Evolutionary conservation across 2,113 vertebrate species (phyloP), one percentile per base, ranked within the genome.

Genomic region (Prietella phreatophila): DNA sequence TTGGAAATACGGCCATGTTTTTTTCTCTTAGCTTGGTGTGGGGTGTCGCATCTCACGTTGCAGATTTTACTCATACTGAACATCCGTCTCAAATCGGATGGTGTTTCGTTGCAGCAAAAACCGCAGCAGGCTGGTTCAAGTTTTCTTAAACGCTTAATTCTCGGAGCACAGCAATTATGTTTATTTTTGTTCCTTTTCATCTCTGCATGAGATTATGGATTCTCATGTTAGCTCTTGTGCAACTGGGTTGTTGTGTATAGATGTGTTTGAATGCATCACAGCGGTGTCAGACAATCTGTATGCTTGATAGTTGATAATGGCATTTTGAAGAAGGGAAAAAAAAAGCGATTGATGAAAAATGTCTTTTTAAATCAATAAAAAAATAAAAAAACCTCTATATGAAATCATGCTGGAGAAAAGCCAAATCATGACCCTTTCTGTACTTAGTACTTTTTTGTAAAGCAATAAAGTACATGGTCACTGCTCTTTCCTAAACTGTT

Each of bases 21-120:
- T 50, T 56, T 84, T 47, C 80, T 55, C 61, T 56, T 79, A 47
- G 39, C n/a, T 27, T 82, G 76, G 50, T 63, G 53, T 19, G 33
- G 65, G 15, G 73, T 55, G 42, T 33, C 56, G 10, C 36, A 30
- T 80, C 55, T 58, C 42, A 53, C 53, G 20, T 50, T 78, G 67
- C 56, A 65, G 61, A 60, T 55, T 80, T 87, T 71, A 76, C 47
- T 61, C 61, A 36, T 63, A 53, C 39, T 60, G 55, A 82, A 79
- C 80, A 36, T 63, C 22, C 47, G 30, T 85, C 83, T 20, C 30
- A 30, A 19, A 67, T 73, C 33, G 4, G 67, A 84, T 39, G 22
- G n/a, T 47, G 84, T 84, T 81, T 60, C 50, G 9, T 33, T 81
- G 81, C 25, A 71, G 19, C n/a, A 19, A 36, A 63, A 75, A 25